These are phyloP conservation scores for Colletes collaris DNA, from an alignment of 2,888 invertebrate species.

Conservation along the genomic window DNA sequence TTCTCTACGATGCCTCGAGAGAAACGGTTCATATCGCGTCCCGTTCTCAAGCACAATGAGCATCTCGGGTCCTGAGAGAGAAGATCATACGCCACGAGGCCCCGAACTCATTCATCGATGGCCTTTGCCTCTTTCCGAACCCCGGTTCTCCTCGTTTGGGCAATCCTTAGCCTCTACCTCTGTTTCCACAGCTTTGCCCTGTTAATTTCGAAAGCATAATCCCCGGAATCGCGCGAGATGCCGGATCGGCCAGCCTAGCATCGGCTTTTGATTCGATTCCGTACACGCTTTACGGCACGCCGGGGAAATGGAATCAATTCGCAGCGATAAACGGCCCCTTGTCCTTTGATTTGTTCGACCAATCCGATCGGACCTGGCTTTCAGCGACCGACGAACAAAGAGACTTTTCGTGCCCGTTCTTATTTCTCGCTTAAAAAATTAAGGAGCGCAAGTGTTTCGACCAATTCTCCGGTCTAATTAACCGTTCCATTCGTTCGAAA, in stretches of 20 bases:
- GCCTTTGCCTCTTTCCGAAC: too few species aligned
- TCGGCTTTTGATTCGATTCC: constrained; percentile 9
- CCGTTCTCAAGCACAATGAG: constrained; percentile 44
- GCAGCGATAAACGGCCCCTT: constrained; percentile 25
- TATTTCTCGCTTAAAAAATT: constrained; percentile 15
- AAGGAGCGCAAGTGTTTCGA: too few species aligned
- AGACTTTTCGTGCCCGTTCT: neutral
- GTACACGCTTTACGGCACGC: neutral
- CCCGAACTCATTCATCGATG: constrained; percentile 1
- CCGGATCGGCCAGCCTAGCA: neutral
- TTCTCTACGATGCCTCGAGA: too few species aligned
- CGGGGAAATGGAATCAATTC: constrained; percentile 30
- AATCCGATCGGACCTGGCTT: constrained; percentile 21
- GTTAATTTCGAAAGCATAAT: constrained; percentile 28
- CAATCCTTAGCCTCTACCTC: constrained; percentile 37
- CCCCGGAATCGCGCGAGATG: neutral
- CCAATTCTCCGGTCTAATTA: too few species aligned
- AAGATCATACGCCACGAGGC: constrained; percentile 47
- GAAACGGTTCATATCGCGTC: too few species aligned
- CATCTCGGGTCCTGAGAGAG: constrained; percentile 23
- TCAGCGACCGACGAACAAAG: constrained; percentile 17
- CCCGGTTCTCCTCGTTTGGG: constrained; percentile 18
- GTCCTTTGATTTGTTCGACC: constrained; percentile 33
- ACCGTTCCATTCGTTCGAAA: too few species aligned
- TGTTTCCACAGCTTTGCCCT: constrained; percentile 22